Evolutionary conservation across 2,113 vertebrate genomes (phyloP), one percentile per base, ranked within the genome.

Genomic region (Motacilla tschutschensis): DNA sequence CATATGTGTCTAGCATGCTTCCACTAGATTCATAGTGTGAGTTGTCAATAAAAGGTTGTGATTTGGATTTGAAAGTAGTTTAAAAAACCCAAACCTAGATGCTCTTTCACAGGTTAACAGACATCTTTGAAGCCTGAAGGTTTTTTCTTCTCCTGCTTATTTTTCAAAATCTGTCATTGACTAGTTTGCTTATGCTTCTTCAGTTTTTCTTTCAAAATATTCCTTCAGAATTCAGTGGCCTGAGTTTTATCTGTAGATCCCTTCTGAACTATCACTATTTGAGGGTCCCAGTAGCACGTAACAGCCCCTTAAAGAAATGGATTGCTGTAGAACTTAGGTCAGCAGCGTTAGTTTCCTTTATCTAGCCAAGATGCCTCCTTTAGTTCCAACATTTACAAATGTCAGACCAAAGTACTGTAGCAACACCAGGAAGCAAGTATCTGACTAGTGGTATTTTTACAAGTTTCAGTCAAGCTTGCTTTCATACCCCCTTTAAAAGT

Each of bases 401-500:
- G 41, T 73, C 60, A 89, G 65, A 75, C 29, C 74, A 76, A 87
- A 79, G 89, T 80, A 66, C 58, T 69, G 59, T n/a, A 72, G 51
- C 38, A 89, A 31, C 21, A 36, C 16, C 40, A 18, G 36, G 41
- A 79, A 84, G 64, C 40, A 89, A 50, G 59, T 81, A 41, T 9
- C 55, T 86, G 74, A 63, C 47, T 76, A 63, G 14, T 60, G 41
- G 8, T 38, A 35, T 82, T 88, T 94, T 84, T 82, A 28, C 25
- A 83, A 26, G n/a, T 43, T 84, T 73, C 60, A 79, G 71, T 86
- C 66, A 64, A 88, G 31, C 47, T 93, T 82, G 54, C 48, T 88
- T 79, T 76, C 65, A 28, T 82, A 60, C 21, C 60, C 89, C 67
- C 51, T 79, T 90, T 77, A 79, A 93, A 93, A 62, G 59, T 84